Base-by-base conservation (phyloP, 1,140 invertebrate genomes). In the Leptinotarsa texana region DNA sequence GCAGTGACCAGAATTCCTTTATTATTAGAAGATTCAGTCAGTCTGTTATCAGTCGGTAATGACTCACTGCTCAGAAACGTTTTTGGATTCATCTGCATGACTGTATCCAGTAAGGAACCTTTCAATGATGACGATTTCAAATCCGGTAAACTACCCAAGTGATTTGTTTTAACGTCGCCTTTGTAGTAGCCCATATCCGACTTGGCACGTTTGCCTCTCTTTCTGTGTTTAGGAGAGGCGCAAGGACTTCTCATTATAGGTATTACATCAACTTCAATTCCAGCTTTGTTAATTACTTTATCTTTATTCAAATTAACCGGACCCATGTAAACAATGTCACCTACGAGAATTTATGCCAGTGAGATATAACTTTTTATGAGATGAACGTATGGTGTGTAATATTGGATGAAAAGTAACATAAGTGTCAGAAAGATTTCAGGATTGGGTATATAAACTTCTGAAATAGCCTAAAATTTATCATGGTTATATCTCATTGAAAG, bases 251-350 rank as follows among this genome's bases (percentile, higher is more conserved):
- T 79, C 80, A 81, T 85, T 49, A 84, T 84, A 3, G 84, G 84
- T 63, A 85, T 85, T 15, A 85, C 81, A 72, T 84, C 82, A 13
- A 85, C 82, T 78, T 85, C 83, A 22, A 85, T 74, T n/a, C 84
- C 84, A 33, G 83, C 83, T 79, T 83, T 84, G 74, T 85, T 85
- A 75, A 85, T 74, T 72, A 80, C 79, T 72, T 83, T 78, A 82
- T 84, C 83, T 84, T 84, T 84, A 79, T 85, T 85, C 76, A 86
- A 84, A 73, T 79, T 86, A 65, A 86, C 85, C 66, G 85, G 84
- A 74, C 80, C 85, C 82, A 85, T 83, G 71, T 85, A 86, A 75
- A 86, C 81, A 78, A 84, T 82, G 70, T 83, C 83, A 85, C 84
- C 84, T 85, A 82, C 81, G 82, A 72, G 80, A 73, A 73, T 71